These are phyloP conservation scores for Gambusia holbrooki DNA, from an alignment of 2,113 vertebrate species.

Conservation along the genomic window DNA sequence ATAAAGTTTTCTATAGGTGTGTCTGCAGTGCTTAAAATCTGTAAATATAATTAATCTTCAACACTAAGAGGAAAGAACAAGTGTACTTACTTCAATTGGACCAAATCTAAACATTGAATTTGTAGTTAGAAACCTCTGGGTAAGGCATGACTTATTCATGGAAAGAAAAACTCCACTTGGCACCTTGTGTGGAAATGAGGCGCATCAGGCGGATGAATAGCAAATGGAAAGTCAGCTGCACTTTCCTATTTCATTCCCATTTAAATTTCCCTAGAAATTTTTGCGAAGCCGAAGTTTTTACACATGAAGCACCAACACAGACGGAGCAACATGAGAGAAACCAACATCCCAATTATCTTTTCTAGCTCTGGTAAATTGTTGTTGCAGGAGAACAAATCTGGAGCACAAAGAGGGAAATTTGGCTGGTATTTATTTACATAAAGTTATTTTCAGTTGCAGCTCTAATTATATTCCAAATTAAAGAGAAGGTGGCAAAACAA, in stretches of 20 bases:
- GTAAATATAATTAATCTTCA: conserved; percentile 19
- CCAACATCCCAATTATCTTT: conserved; percentile 33
- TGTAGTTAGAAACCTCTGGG: conserved; percentile 64
- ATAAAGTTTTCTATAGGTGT: no score
- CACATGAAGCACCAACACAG: neutral
- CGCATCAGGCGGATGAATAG: conserved; percentile 55
- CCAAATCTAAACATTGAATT: conserved; percentile 50
- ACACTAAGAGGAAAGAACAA: no score
- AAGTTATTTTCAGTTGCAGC: conserved; percentile 2
- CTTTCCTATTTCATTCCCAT: conserved; percentile 40
- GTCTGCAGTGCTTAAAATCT: conserved; percentile 3
- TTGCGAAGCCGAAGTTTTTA: conserved; percentile 28
- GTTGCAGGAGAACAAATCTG: conserved; percentile 15
- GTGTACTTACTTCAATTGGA: conserved; percentile 54
- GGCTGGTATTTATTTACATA: neutral
- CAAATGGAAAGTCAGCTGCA: conserved; percentile 44
- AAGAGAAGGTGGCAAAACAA: conserved; percentile 17
- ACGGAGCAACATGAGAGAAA: conserved; percentile 21
- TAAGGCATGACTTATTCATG: conserved; percentile 73
- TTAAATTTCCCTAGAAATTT: conserved; percentile 39
- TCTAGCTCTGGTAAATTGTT: conserved; percentile 29
- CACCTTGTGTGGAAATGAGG: conserved; percentile 66
- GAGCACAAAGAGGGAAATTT: neutral
- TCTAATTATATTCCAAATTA: conserved; percentile 8
- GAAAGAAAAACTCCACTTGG: conserved; percentile 67